A percentile compares a stretch with the other conserved stretches of the same genome.
phyloP scores from a whole-genome alignment of 1,140 invertebrate genomes.

The Matsumurasca onukii region DNA sequence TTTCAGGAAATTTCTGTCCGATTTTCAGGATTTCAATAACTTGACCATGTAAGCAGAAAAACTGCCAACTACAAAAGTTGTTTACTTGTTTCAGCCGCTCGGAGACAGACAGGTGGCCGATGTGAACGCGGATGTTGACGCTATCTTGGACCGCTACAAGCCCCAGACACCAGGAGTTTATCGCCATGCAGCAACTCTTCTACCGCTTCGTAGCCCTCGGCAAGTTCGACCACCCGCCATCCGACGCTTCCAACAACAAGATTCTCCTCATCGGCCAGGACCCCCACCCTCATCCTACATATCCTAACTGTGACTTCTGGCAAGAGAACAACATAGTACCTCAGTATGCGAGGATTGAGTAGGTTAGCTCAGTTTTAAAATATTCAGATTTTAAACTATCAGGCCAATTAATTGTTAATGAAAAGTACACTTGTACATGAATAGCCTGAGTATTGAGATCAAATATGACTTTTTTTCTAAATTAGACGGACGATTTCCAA shows the following conservation, averaged over 20 bases:
- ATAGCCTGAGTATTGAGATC: too few relatives aligned
- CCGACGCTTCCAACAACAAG: slow-evolving; percentile 44
- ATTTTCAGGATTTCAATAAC: too few relatives aligned
- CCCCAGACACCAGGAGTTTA: slow-evolving; percentile 65
- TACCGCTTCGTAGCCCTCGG: slow-evolving; percentile 77
- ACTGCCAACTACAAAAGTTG: neutral
- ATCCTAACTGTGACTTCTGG: slow-evolving; percentile 74
- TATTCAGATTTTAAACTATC: too few relatives aligned
- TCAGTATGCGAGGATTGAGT: slow-evolving; percentile 54
- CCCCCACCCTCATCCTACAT: slow-evolving; percentile 56
- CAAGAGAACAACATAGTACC: slow-evolving; percentile 71
- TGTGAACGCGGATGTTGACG: slow-evolving; percentile 67
- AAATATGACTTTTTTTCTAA: too few relatives aligned
- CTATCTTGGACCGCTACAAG: slow-evolving; percentile 74
- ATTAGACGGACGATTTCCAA: too few relatives aligned
- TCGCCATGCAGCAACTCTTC: slow-evolving; percentile 78
- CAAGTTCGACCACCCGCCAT: slow-evolving; percentile 56
- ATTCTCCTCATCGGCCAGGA: slow-evolving; percentile 67
- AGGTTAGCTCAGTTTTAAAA: neutral
- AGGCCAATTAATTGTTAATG: too few relatives aligned
- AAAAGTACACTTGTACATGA: too few relatives aligned
- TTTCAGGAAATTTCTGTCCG: too few relatives aligned
- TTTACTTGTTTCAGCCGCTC: slow-evolving; percentile 48
- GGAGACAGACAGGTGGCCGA: slow-evolving; percentile 55
- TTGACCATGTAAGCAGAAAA: neutral